These are phyloP conservation scores for Lepus townsendii DNA, from an alignment of 2,797 vertebrate species.

Conservation along the genomic window DNA sequence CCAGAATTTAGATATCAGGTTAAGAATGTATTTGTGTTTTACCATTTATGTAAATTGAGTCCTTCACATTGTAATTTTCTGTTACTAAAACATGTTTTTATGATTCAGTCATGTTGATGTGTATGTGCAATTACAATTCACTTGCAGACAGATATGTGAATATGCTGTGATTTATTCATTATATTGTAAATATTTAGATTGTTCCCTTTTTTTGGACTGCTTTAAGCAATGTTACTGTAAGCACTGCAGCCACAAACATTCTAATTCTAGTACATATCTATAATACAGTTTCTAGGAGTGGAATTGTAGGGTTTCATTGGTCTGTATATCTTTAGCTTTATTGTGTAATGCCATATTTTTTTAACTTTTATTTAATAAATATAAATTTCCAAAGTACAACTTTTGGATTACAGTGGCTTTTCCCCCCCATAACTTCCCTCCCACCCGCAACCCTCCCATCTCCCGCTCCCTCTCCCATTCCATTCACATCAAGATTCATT, in stretches of 20 bases:
- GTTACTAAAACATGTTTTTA: background rate
- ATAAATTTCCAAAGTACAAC: too few species aligned
- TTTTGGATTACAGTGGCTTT: too few species aligned
- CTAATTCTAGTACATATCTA: background rate
- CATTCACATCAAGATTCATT: too few species aligned
- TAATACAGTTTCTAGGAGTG: background rate
- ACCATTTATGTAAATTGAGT: constrained; percentile 14
- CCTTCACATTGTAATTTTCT: constrained; percentile 26
- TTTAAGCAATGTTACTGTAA: background rate
- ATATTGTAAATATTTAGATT: constrained; percentile 16
- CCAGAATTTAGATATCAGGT: background rate
- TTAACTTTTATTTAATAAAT: too few species aligned
- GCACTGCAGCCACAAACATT: background rate
- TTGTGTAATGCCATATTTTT: background rate
- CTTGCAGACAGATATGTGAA: background rate
- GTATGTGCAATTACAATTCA: background rate
- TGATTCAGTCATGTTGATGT: constrained; percentile 1
- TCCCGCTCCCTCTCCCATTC: too few species aligned
- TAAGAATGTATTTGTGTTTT: background rate
- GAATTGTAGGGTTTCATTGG: background rate
- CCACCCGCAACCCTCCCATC: too few species aligned
- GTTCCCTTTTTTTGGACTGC: background rate
- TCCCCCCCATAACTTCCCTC: too few species aligned
- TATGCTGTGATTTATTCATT: background rate
- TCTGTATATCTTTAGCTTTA: background rate